Conservation (phyloP, 2,888 invertebrate species). For the Eristalis intricaria region DNA sequence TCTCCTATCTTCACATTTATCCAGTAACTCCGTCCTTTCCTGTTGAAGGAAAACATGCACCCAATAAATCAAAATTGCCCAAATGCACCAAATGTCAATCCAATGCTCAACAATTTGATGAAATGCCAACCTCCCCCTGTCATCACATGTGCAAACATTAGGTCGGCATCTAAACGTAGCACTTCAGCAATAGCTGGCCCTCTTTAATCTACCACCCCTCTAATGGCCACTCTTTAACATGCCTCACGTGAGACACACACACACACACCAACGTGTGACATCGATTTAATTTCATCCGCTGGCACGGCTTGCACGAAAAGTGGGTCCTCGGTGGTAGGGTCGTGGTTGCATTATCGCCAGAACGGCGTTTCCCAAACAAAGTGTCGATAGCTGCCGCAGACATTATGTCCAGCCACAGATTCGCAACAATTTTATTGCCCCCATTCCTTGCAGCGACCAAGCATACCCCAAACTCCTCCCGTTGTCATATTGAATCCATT, state of each 20-base stretch:
- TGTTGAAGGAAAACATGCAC: too few relatives aligned
- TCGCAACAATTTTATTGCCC: neutral
- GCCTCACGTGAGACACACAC: neutral
- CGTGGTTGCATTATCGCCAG: neutral
- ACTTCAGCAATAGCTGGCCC: neutral
- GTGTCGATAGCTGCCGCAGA: neutral
- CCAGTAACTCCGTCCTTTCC: too few relatives aligned
- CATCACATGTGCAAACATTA: neutral
- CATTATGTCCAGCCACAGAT: neutral
- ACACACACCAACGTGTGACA: neutral
- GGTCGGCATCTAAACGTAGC: neutral
- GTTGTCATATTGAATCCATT: conserved; percentile 1
- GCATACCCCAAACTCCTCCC: neutral
- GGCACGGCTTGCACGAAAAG: neutral
- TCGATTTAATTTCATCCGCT: neutral
- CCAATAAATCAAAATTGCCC: too few relatives aligned
- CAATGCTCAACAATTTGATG: too few relatives aligned
- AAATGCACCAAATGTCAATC: too few relatives aligned
- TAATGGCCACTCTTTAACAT: neutral
- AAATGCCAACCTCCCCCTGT: neutral
- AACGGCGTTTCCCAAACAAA: neutral
- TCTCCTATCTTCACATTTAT: too few relatives aligned
- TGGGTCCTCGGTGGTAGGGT: neutral
- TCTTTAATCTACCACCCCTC: neutral
- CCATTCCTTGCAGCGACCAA: neutral